Percentiles rank a stretch among this genome's conserved stretches.
These are phyloP conservation scores for Sipha maydis DNA, from an alignment of 2,888 invertebrate species.

Conservation along the genomic window DNA sequence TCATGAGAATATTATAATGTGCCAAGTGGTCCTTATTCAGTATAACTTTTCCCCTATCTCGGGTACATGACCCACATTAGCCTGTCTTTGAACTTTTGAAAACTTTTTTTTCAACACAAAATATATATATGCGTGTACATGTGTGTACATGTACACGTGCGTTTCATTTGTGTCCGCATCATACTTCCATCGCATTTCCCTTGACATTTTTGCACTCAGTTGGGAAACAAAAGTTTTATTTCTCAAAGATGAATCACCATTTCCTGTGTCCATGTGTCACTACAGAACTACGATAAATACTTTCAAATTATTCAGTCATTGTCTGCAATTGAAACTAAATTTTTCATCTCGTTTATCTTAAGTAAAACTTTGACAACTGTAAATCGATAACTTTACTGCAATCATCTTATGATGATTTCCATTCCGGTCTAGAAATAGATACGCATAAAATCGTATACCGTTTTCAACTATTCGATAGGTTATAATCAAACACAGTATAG, in stretches of 20 bases:
- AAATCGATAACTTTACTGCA: no score
- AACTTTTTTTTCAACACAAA: not conserved
- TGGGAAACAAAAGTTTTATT: conserved; percentile 20
- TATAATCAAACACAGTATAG: no score
- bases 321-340: not conserved
- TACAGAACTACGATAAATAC: not conserved
- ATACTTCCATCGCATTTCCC: not conserved
- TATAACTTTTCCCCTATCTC: conserved; percentile 44
- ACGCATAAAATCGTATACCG: no score
- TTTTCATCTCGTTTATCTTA: not conserved
- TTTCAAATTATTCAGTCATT: conserved; percentile 14
- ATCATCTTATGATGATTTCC: no score
- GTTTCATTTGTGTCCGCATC: conserved; percentile 9
- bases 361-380: not conserved
- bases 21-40: conserved; percentile 34
- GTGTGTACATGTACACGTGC: not conserved
- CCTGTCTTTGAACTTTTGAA: conserved; percentile 38
- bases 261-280: conserved; percentile 1
- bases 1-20: conserved; percentile 18
- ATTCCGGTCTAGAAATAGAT: no score
- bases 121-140: not conserved
- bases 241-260: not conserved
- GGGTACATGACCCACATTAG: conserved; percentile 46
- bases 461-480: no score
- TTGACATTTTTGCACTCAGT: not conserved